Conservation (phyloP, 2,888 invertebrate species). For the Chrysolina oricalcia region DNA sequence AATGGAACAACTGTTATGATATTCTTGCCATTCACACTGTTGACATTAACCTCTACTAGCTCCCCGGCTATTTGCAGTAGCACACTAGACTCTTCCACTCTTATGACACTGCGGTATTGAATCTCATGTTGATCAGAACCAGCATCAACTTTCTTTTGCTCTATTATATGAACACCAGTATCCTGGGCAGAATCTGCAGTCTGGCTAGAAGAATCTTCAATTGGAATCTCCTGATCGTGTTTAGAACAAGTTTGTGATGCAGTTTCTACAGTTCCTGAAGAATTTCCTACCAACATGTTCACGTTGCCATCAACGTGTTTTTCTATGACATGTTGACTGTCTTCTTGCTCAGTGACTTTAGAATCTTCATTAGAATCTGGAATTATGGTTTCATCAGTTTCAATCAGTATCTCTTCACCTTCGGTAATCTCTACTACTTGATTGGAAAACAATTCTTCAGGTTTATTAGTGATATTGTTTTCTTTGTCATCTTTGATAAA, state of each 20-base stretch:
- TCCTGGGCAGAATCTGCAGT: not conserved
- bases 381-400: not conserved
- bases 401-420: not conserved
- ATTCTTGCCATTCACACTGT: constrained; percentile 61
- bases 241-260: constrained; percentile 4
- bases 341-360: not conserved
- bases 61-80: constrained; percentile 63
- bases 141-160: not conserved
- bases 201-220: not conserved
- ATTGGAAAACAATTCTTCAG: not conserved
- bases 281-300: not conserved
- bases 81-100: constrained; percentile 60
- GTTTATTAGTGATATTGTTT: not conserved
- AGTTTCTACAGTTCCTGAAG: not conserved
- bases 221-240: not conserved
- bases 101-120: constrained; percentile 57
- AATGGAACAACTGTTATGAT: constrained; percentile 62
- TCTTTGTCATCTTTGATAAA: not conserved
- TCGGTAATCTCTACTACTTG: not conserved
- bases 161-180: not conserved
- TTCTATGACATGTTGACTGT: not conserved
- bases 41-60: constrained; percentile 62
- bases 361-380: not conserved
- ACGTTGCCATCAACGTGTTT: not conserved
- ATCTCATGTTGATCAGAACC: constrained; percentile 43